These are phyloP conservation scores for Latrodectus hesperus DNA, from an alignment of 2,888 invertebrate genomes.

Conservation along the genomic window DNA sequence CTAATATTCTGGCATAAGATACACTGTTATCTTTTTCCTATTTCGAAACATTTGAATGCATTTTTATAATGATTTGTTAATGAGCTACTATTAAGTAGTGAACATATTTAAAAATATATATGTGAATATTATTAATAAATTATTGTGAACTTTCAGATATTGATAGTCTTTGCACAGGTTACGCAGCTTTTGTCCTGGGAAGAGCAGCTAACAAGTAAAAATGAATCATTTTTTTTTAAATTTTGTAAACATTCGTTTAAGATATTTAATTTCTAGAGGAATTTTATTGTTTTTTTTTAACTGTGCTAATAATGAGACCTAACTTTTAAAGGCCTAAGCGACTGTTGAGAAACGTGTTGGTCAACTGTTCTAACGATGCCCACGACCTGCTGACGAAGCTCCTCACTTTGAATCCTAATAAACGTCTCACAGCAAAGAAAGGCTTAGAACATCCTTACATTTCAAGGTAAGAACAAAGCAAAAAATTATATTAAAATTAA, in stretches of 20 bases:
- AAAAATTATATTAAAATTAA: background rate
- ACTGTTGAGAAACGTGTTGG: slow-evolving; percentile 43
- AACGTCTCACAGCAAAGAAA: slow-evolving; percentile 57
- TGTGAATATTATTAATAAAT: no score
- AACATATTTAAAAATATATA: no score
- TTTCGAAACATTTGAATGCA: no score
- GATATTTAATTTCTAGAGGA: background rate
- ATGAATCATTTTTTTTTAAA: background rate
- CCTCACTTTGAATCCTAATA: slow-evolving; percentile 54
- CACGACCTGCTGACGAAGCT: slow-evolving; percentile 57
- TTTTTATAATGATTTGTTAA: no score
- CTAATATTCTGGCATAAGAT: no score
- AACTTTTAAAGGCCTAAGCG: slow-evolving; percentile 50
- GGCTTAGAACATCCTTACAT: slow-evolving; percentile 58
- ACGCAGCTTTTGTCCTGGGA: slow-evolving; percentile 77
- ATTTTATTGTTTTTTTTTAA: background rate
- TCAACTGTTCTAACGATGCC: slow-evolving; percentile 46
- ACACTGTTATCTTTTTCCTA: no score
- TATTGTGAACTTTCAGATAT: slow-evolving; percentile 75
- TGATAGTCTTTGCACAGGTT: slow-evolving; percentile 75
- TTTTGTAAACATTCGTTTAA: background rate
- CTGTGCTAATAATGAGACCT: background rate
- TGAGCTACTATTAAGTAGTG: no score
- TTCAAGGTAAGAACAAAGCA: slow-evolving; percentile 30
- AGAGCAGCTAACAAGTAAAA: slow-evolving; percentile 79